Evolutionary conservation across 2,113 vertebrate species (phyloP).

Genomic region (Aegithalos caudatus): DNA sequence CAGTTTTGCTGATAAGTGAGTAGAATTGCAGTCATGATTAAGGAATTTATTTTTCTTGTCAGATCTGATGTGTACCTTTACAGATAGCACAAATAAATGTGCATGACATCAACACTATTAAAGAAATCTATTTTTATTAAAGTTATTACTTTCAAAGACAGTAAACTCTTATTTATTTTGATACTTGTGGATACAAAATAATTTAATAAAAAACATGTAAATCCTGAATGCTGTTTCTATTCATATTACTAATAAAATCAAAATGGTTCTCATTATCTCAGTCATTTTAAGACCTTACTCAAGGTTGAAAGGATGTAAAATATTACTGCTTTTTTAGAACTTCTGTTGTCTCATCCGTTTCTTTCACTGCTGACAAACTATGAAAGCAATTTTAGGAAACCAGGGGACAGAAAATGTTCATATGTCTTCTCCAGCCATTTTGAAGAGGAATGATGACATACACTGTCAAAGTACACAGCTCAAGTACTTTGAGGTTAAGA

Average conservation of each 20-base stretch:
- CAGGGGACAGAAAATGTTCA: neutral
- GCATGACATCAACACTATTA: neutral
- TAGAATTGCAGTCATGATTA: neutral
- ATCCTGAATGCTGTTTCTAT: neutral
- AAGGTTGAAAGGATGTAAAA: neutral
- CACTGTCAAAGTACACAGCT: neutral
- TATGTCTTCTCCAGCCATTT: neutral
- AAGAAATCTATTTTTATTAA: neutral
- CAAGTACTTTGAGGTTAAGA: neutral
- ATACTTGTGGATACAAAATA: neutral
- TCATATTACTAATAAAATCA: neutral
- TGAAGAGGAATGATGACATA: neutral
- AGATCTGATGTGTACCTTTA: neutral
- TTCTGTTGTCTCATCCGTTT: neutral
- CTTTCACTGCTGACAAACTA: neutral
- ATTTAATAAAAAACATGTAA: neutral
- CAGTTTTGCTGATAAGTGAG: neutral
- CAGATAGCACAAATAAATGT: neutral
- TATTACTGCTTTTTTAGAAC: neutral
- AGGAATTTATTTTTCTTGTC: neutral
- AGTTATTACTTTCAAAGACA: neutral
- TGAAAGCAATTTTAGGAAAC: neutral
- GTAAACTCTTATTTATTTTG: neutral
- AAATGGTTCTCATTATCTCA: neutral
- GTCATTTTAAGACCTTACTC: neutral